Percentiles rank a stretch among this genome's conserved stretches.
phyloP scores from a whole-genome alignment of 92 coral and sea anemone genomes.

The Phenganax subtilis region DNA sequence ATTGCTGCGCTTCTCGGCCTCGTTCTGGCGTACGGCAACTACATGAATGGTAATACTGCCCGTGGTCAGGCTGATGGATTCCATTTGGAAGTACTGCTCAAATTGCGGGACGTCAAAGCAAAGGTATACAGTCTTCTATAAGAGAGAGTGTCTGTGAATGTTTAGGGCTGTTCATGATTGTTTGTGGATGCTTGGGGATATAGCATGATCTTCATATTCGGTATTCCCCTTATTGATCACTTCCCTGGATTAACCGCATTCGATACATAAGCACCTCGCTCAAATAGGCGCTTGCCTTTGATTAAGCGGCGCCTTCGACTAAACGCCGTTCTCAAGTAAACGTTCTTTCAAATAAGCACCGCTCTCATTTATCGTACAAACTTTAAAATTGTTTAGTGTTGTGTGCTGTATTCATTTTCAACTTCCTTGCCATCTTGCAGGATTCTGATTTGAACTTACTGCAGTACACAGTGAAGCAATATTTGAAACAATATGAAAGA shows the following conservation, averaged over 20 bases:
- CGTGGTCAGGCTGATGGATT: conserved; percentile 99
- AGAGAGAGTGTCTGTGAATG: neutral
- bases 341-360: no score
- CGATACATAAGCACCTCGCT: no score
- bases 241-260: no score
- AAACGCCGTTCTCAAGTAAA: no score
- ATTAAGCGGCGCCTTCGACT: no score
- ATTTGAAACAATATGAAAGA: conserved; percentile 46
- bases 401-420: neutral
- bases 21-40: conserved; percentile 84
- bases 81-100: conserved; percentile 69
- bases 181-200: no score
- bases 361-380: no score
- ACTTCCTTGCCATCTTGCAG: conserved; percentile 28
- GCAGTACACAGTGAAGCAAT: conserved; percentile 76
- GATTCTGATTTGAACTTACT: conserved; percentile 74
- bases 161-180: neutral
- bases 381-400: no score
- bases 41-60: conserved; percentile 93
- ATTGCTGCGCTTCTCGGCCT: conserved; percentile 63
- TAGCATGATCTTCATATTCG: no score
- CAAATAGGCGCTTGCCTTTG: no score
- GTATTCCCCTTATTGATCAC: no score
- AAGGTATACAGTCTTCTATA: conserved; percentile 41
- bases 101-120: conserved; percentile 81